Conservation (phyloP, 2,113 vertebrate species). For the Tachysurus vachellii region DNA sequence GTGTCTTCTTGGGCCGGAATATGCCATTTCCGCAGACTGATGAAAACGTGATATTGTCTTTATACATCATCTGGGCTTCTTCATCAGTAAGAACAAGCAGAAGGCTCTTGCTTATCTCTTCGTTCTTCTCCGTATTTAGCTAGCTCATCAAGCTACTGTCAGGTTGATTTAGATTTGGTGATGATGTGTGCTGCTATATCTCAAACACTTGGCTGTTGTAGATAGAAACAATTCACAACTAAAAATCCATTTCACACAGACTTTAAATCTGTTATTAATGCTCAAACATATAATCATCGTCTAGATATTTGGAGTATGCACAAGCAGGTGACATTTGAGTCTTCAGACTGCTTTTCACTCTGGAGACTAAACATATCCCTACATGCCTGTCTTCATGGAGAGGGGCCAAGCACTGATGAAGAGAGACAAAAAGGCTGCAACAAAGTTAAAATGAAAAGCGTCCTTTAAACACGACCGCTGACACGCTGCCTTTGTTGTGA, state of each 20-base stretch:
- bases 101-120: background rate
- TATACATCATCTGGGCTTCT: background rate
- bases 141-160: background rate
- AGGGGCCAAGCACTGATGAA: constrained; percentile 10
- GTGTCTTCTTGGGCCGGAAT: background rate
- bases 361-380: constrained; percentile 36
- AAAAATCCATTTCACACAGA: background rate
- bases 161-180: background rate
- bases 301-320: constrained; percentile 12
- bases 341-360: constrained; percentile 37
- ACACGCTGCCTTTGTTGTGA: constrained; percentile 76
- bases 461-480: constrained; percentile 71
- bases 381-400: background rate
- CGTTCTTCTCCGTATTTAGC: background rate
- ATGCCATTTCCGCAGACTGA: background rate
- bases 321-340: constrained; percentile 34
- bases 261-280: constrained; percentile 6
- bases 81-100: background rate
- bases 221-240: background rate
- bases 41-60: background rate
- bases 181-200: background rate
- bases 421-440: background rate
- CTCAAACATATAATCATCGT: background rate
- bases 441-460: constrained; percentile 57
- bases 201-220: background rate